Conservation (phyloP, 2,113 vertebrate species). For the Seriola aureovittata region DNA sequence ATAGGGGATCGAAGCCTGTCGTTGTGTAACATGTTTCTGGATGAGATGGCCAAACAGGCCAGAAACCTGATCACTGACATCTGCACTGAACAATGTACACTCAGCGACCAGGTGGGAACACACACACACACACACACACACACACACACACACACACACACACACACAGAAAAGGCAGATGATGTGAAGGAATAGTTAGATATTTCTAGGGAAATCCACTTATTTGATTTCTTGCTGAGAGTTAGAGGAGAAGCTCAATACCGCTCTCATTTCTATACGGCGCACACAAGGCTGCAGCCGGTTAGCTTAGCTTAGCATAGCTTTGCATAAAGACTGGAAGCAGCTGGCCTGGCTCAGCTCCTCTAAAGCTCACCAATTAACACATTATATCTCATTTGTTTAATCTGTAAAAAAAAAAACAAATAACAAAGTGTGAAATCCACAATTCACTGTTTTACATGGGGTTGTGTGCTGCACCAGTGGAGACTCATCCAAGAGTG, state of each 20-base stretch:
- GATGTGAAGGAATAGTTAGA: too few species aligned
- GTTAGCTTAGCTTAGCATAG: not conserved
- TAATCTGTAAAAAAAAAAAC: not conserved
- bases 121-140: not conserved
- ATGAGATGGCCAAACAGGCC: conserved; percentile 99
- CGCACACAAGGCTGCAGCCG: too few species aligned
- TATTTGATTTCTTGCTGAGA: not conserved
- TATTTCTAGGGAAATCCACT: not conserved
- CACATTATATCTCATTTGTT: not conserved
- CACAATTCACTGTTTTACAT: not conserved
- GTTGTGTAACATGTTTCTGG: conserved; percentile 99
- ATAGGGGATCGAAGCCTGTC: conserved; percentile 98
- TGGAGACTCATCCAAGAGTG: not conserved
- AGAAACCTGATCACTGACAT: conserved; percentile 99
- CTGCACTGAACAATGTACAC: conserved; percentile 98
- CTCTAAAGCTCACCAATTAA: not conserved
- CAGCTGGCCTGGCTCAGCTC: not conserved
- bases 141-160: not conserved
- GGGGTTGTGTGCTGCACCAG: not conserved
- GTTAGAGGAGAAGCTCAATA: not conserved
- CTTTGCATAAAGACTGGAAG: not conserved
- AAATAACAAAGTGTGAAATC: too few species aligned
- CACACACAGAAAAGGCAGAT: too few species aligned
- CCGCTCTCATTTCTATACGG: not conserved
- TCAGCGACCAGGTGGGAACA: conserved; percentile 94